Percentiles rank a stretch among this genome's conserved stretches.
These are phyloP conservation scores for Mionectes macconnelli DNA, from an alignment of 2,113 vertebrate species.

Conservation along the genomic window DNA sequence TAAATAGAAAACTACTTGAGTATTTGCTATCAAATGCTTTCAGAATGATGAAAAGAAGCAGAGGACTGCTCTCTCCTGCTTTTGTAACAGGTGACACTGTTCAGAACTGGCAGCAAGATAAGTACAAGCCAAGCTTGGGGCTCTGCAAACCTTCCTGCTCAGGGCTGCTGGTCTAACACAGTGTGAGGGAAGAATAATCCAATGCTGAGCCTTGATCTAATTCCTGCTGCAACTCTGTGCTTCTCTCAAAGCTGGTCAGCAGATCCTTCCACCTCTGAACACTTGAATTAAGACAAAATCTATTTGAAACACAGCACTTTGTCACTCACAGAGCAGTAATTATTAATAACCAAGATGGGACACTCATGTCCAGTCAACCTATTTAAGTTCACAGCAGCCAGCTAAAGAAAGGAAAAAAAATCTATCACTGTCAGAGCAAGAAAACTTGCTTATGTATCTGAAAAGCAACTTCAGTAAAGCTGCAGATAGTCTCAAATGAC, in stretches of 20 bases:
- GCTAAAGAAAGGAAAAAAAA: neutral
- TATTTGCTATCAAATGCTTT: neutral
- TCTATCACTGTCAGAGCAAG: neutral
- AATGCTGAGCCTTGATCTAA: neutral
- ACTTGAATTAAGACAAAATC: neutral
- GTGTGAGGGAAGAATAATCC: neutral
- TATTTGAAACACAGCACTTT: neutral
- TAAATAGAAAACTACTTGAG: neutral
- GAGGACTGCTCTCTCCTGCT: neutral
- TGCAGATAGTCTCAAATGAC: neutral
- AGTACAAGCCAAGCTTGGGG: neutral
- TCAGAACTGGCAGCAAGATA: neutral
- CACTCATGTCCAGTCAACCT: neutral
- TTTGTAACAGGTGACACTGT: neutral
- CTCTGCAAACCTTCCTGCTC: neutral
- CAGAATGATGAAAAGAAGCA: neutral
- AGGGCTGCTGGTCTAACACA: neutral
- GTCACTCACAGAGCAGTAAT: neutral
- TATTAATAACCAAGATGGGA: neutral
- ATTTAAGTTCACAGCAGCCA: neutral
- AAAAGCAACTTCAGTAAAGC: neutral
- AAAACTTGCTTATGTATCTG: neutral
- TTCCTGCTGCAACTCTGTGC: neutral
- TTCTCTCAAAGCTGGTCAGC: neutral
- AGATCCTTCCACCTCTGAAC: neutral